Base-by-base conservation (phyloP, 1,140 invertebrate genomes). In the Batillaria attramentaria region DNA sequence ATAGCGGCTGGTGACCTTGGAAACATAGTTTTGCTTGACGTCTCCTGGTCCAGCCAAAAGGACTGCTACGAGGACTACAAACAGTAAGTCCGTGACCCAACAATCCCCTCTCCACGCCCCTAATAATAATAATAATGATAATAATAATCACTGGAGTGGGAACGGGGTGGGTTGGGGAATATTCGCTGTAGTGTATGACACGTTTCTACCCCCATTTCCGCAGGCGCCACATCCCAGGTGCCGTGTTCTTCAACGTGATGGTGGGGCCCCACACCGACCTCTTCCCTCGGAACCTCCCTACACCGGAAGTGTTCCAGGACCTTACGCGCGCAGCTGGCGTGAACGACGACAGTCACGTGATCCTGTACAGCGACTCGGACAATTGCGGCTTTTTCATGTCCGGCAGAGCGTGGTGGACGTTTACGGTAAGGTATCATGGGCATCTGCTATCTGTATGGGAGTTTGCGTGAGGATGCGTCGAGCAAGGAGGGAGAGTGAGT, bases 161-260 rank as follows among this genome's bases (percentile, higher is more conserved):
- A 31, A 35, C 8, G 62, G 10, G 62, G 62, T 8, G n/a, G 28
- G 28, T 0, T 16, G 57, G 57, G 10, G 10, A 62, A n/a, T 62
- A n/a, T n/a, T 31, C 24, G 24, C 57, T 18, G 10, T 20, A 8
- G 33, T 10, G n/a, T 1, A 16, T 62, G 13, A 62, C 10, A 62
- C n/a, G n/a, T 28, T n/a, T 16, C 8, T n/a, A 62, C 57, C n/a
- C 24, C 1, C 10, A 68, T 28, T 57, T 42, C 39, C 78, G 24
- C 70, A 86, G 86, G 37, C 72, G 39, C 24, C 86, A 87, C 42
- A 84, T 87, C 43, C 83, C 84, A 8, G 84, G 84, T 43, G 85
- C 86, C 6, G 50, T 54, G 35, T 87, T 76, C 66, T 43, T 87
- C 1, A 80, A 87, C 39, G 70, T 84, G 10, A 72, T 87, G 72